phyloP scores from a whole-genome alignment of 2,888 invertebrate species.

The Drosophila monieri region DNA sequence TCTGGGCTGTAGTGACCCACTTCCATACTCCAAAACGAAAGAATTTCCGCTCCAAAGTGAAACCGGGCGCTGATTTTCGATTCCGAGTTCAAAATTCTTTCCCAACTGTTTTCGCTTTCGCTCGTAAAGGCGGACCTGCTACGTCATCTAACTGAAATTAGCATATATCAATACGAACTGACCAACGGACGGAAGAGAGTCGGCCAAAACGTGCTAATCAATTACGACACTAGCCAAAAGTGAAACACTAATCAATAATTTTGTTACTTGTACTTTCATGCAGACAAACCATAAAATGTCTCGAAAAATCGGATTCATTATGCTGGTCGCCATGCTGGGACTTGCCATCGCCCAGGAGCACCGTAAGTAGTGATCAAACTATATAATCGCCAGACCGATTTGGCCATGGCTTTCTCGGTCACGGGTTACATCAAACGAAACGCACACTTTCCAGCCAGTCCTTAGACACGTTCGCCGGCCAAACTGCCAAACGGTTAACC shows the following conservation, averaged over 20 bases:
- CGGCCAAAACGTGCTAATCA: conserved; percentile 64
- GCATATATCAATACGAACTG: conserved; percentile 25
- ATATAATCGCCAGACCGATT: conserved; percentile 12
- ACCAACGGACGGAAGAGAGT: conserved; percentile 9
- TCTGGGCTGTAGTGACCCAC: conserved; percentile 30
- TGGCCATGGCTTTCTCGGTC: conserved; percentile 33
- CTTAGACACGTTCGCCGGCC: conserved; percentile 43
- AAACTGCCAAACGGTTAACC: neutral
- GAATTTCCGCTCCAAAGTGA: conserved; percentile 58
- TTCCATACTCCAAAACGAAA: conserved; percentile 19
- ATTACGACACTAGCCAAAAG: conserved; percentile 71
- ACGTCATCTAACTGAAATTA: conserved; percentile 60
- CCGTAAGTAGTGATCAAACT: conserved; percentile 67
- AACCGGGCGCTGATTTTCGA: conserved; percentile 49
- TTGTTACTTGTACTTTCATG: conserved; percentile 77
- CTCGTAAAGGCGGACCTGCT: conserved; percentile 43
- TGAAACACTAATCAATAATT: conserved; percentile 53
- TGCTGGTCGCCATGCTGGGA: conserved; percentile 61
- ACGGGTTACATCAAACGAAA: conserved; percentile 35
- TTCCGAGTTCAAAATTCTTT: conserved; percentile 42
- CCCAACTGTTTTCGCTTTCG: conserved; percentile 66
- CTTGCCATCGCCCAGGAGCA: conserved; percentile 69
- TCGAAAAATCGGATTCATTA: conserved; percentile 62
- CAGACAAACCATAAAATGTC: conserved; percentile 63
- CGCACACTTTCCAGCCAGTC: conserved; percentile 32